phyloP scores from a whole-genome alignment of 2,797 vertebrate genomes.

The Octomys mimax region DNA sequence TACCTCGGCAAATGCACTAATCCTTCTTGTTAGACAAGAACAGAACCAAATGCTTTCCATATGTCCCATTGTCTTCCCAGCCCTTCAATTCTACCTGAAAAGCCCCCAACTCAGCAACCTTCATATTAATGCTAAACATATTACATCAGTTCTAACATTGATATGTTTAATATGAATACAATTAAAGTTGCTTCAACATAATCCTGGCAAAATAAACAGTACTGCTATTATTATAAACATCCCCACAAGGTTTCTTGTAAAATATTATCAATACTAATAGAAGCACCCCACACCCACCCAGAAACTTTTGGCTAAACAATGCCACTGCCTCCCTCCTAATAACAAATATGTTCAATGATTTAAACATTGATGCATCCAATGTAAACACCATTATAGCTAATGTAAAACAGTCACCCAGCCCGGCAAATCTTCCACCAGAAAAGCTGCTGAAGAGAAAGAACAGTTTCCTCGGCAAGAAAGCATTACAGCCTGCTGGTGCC shows the following conservation, averaged over 20 bases:
- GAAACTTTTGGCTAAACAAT: constrained; percentile 78
- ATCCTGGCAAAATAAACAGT: constrained; percentile 89
- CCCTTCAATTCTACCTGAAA: constrained; percentile 88
- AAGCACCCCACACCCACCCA: constrained; percentile 42
- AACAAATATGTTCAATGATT: constrained; percentile 74
- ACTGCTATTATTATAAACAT: constrained; percentile 89
- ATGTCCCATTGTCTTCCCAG: constrained; percentile 88
- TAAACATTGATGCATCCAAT: constrained; percentile 68
- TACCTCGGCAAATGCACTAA: constrained; percentile 87
- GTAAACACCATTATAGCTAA: constrained; percentile 81
- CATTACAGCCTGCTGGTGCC: constrained; percentile 81
- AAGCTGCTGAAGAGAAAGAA: constrained; percentile 77
- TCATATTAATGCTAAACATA: constrained; percentile 91
- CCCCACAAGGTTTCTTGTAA: constrained; percentile 83
- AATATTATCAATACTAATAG: constrained; percentile 83
- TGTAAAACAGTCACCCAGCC: constrained; percentile 64
- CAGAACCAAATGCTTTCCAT: constrained; percentile 89
- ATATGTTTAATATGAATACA: constrained; percentile 89
- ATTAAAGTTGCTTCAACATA: constrained; percentile 88
- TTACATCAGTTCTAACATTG: constrained; percentile 87
- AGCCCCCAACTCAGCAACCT: constrained; percentile 90
- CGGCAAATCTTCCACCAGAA: constrained; percentile 65
- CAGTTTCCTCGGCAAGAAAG: constrained; percentile 77
- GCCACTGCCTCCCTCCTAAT: constrained; percentile 67
- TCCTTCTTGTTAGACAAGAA: constrained; percentile 88